Percentiles rank a stretch among this genome's conserved stretches.
phyloP scores from a whole-genome alignment of 1,140 invertebrate species.

The Anadara kagoshimensis region DNA sequence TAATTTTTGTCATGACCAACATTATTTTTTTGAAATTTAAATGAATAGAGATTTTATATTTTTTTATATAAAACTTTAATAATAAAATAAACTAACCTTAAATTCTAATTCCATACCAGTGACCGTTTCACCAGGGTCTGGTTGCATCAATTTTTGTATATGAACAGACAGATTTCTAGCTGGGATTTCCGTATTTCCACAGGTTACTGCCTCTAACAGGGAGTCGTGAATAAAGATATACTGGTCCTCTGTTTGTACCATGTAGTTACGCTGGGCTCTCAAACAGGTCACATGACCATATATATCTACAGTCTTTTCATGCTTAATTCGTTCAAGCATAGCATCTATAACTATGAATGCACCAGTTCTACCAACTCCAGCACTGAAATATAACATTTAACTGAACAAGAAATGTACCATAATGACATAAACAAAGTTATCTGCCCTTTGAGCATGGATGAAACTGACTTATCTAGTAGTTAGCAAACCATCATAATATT shows the following conservation, averaged over 20 bases:
- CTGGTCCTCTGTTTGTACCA: constrained; percentile 96
- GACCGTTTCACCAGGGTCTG: constrained; percentile 74
- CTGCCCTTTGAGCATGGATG: neutral
- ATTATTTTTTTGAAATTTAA: no score
- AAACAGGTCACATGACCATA: constrained; percentile 99
- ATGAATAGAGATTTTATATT: no score
- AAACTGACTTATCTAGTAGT: neutral
- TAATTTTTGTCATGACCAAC: no score
- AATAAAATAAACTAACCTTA: constrained; percentile 78
- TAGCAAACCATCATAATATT: neutral
- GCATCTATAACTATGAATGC: constrained; percentile 98
- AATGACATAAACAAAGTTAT: neutral
- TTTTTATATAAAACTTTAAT: no score
- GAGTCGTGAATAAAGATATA: constrained; percentile 99
- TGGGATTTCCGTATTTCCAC: constrained; percentile 95
- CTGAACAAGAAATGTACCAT: neutral
- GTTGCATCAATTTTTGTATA: constrained; percentile 86
- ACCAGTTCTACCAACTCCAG: constrained; percentile 99
- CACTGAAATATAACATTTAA: constrained; percentile 83
- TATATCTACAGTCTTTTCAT: constrained; percentile 98
- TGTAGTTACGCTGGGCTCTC: constrained; percentile 87
- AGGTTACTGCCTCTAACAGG: constrained; percentile 93
- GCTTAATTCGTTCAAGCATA: constrained; percentile 91
- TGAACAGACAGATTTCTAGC: constrained; percentile 94
- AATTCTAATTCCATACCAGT: constrained; percentile 99